Evolutionary conservation across 2,113 vertebrate genomes (phyloP).

Genomic region (Holacanthus passer): DNA sequence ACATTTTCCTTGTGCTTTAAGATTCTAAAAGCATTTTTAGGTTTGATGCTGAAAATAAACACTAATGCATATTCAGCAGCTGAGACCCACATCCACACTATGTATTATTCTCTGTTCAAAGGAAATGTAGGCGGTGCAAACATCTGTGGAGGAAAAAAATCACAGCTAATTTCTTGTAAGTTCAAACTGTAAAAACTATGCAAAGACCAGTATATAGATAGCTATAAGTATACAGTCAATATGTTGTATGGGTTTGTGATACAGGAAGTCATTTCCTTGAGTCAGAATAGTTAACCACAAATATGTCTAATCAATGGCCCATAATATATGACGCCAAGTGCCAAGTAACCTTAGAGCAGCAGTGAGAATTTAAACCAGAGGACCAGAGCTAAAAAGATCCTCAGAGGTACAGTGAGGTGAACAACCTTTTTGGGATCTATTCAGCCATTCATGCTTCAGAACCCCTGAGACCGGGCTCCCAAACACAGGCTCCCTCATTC

Average conservation of each 20-base stretch:
- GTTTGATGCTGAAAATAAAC: neutral
- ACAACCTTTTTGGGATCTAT: conserved; percentile 43
- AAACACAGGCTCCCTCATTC: conserved; percentile 44
- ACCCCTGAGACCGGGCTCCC: conserved; percentile 21
- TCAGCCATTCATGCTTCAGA: conserved; percentile 39
- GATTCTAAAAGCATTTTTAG: neutral
- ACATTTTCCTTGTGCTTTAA: neutral
- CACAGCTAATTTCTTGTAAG: neutral
- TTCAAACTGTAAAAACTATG: neutral
- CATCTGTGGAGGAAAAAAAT: neutral
- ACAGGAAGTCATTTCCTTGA: neutral
- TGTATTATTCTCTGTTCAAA: no score
- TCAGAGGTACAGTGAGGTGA: conserved; percentile 41
- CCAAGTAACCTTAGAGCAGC: neutral
- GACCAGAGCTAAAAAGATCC: conserved; percentile 10
- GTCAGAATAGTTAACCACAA: neutral
- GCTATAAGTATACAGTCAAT: neutral
- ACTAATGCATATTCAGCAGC: neutral
- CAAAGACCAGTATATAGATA: neutral
- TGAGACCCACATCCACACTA: neutral
- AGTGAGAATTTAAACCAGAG: conserved; percentile 11
- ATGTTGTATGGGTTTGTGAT: neutral
- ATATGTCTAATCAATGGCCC: neutral
- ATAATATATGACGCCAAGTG: neutral
- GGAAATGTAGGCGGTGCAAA: no score